phyloP scores from a whole-genome alignment of 2,797 vertebrate species.

The Huso huso region DNA sequence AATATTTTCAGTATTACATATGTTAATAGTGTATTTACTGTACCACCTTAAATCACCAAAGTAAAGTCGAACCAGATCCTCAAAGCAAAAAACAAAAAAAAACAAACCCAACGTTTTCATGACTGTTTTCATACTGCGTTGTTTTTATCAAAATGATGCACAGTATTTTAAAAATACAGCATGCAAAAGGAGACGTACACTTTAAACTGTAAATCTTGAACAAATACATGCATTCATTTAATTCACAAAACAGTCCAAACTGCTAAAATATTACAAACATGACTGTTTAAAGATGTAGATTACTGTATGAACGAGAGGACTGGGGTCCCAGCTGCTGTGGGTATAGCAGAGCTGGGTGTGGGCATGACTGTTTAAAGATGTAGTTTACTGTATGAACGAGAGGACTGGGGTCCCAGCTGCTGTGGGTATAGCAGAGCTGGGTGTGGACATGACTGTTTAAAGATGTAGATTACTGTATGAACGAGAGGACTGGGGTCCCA shows the following conservation, averaged over 20 bases:
- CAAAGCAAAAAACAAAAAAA: slow-evolving; percentile 28
- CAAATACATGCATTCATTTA: slow-evolving; percentile 72
- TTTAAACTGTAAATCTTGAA: slow-evolving; percentile 17
- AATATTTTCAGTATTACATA: slow-evolving; percentile 10
- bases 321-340: too few species aligned
- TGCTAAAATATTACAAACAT: slow-evolving; percentile 63
- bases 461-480: too few species aligned
- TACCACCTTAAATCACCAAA: slow-evolving; percentile 14
- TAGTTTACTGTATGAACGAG: too few species aligned
- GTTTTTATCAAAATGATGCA: neutral
- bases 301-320: too few species aligned
- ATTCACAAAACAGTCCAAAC: slow-evolving; percentile 72
- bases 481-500: too few species aligned
- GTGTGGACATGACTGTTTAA: too few species aligned
- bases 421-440: too few species aligned
- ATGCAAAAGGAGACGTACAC: neutral
- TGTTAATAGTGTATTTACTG: slow-evolving; percentile 28
- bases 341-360: too few species aligned
- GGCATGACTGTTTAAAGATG: too few species aligned
- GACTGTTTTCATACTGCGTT: neutral
- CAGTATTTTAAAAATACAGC: neutral
- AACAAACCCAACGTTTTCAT: neutral
- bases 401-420: too few species aligned
- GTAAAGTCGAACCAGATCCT: slow-evolving; percentile 9
- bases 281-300: too few species aligned